Percentiles rank a stretch among this genome's conserved stretches.
These are phyloP conservation scores for Diuraphis noxia DNA, from an alignment of 1,140 invertebrate genomes.

Conservation along the genomic window DNA sequence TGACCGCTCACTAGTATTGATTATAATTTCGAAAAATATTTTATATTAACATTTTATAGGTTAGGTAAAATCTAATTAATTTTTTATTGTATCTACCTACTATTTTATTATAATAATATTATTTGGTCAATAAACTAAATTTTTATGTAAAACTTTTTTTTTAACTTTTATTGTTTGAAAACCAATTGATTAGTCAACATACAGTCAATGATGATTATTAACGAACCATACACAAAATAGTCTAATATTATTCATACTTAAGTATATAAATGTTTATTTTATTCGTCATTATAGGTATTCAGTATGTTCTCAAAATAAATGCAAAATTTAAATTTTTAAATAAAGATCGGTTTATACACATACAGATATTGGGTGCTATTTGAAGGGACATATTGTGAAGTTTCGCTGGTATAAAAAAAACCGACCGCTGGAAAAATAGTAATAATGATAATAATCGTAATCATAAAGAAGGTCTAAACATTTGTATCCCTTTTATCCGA, in stretches of 20 bases:
- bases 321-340: not conserved
- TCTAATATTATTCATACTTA: not conserved
- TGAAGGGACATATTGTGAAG: not conserved
- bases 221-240: not conserved
- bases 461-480: conserved; percentile 42
- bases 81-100: no score
- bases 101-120: no score
- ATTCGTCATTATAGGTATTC: not conserved
- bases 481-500: conserved; percentile 44
- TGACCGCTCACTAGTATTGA: not conserved
- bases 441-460: conserved; percentile 24
- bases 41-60: no score
- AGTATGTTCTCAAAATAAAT: not conserved
- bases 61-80: no score
- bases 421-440: not conserved
- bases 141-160: not conserved
- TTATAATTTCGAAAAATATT: not conserved
- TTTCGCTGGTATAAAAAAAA: not conserved
- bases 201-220: not conserved
- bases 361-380: not conserved
- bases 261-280: not conserved
- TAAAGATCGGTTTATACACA: not conserved
- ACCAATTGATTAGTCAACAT: not conserved
- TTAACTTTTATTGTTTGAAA: not conserved
- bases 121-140: no score